Conservation (phyloP, 2,888 invertebrate genomes). For the Athalia rosae region DNA sequence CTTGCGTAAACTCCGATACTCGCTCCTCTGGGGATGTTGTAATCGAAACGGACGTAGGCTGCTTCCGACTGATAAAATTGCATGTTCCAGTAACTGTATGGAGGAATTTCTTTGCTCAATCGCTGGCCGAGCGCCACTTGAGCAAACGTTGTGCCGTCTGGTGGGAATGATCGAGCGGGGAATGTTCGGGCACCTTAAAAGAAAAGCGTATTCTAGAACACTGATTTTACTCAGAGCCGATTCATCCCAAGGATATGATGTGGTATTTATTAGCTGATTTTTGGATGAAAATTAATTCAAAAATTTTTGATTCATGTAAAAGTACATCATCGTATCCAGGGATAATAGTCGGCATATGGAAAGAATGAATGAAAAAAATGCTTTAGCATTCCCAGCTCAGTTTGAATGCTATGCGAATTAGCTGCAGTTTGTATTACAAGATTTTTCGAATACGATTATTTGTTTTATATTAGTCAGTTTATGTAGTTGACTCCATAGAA, state of each 20-base stretch:
- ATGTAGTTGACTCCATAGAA: conserved; percentile 7
- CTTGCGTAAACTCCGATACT: conserved; percentile 97
- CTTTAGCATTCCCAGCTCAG: conserved; percentile 41
- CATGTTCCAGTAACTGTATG: conserved; percentile 98
- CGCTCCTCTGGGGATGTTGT: conserved; percentile 92
- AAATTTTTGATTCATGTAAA: neutral
- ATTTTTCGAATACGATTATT: conserved; percentile 16
- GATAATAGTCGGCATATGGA: neutral
- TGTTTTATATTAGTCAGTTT: conserved; percentile 21
- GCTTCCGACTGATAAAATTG: conserved; percentile 97
- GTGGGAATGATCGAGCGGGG: conserved; percentile 93
- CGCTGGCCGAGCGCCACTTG: conserved; percentile 92
- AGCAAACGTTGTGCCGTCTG: conserved; percentile 93
- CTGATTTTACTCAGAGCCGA: neutral
- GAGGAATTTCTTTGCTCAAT: conserved; percentile 90
- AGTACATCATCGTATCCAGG: conserved; percentile 21
- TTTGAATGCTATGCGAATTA: conserved; percentile 39
- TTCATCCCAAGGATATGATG: conserved; percentile 28
- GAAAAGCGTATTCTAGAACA: neutral
- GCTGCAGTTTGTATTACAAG: conserved; percentile 24
- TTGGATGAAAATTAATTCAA: neutral
- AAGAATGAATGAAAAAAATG: conserved; percentile 14
- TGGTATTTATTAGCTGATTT: neutral
- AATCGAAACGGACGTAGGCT: conserved; percentile 95
- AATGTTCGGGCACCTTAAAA: conserved; percentile 87